These are phyloP conservation scores for Okapia johnstoni DNA, from an alignment of 2,113 vertebrate genomes.

Conservation along the genomic window DNA sequence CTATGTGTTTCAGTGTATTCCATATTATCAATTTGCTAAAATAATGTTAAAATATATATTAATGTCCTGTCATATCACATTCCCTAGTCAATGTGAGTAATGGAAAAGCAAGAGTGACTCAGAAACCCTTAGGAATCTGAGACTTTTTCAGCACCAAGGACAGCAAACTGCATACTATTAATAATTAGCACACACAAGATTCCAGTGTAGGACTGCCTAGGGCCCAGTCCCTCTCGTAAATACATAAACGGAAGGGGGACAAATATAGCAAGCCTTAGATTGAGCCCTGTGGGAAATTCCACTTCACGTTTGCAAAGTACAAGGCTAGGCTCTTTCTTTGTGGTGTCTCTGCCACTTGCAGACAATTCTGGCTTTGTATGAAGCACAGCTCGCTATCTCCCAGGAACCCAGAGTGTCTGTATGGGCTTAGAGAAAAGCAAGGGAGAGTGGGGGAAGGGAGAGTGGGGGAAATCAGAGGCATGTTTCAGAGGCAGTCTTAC, in stretches of 20 bases:
- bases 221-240: neutral
- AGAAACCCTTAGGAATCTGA: neutral
- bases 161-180: neutral
- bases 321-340: neutral
- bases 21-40: neutral
- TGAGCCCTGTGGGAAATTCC: neutral
- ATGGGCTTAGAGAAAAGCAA: neutral
- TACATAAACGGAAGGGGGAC: neutral
- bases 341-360: neutral
- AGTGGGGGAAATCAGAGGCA: neutral
- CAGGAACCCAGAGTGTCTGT: neutral
- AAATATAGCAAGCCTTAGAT: neutral
- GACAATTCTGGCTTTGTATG: neutral
- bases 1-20: neutral
- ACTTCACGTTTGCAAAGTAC: neutral
- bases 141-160: neutral
- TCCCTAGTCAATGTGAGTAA: neutral
- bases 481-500: neutral
- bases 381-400: neutral
- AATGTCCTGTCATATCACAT: neutral
- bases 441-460: neutral
- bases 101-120: neutral
- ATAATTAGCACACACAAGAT: accelerated
- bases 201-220: neutral
- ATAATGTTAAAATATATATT: neutral